Evolutionary conservation across 2,797 vertebrate genomes (phyloP).

Genomic region (Perdix hodgsoniae): DNA sequence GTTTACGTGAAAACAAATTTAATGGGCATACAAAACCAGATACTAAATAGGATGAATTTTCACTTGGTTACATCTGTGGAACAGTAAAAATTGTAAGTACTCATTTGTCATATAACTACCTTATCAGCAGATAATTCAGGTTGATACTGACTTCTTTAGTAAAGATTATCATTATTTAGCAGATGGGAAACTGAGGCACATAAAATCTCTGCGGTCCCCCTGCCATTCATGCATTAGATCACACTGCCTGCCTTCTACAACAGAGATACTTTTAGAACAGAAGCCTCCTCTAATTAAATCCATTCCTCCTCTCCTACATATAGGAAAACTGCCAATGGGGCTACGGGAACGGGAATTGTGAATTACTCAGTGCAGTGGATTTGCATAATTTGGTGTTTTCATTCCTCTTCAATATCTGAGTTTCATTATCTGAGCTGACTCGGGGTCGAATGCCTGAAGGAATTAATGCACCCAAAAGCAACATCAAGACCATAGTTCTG

Average conservation of each 20-base stretch:
- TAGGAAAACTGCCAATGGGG: constrained; percentile 12
- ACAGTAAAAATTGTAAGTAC: background rate
- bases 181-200: background rate
- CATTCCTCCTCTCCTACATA: background rate
- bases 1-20: background rate
- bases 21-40: background rate
- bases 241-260: background rate
- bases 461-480: background rate
- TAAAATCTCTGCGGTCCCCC: background rate
- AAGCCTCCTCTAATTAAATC: constrained; percentile 38
- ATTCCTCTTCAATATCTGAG: constrained; percentile 43
- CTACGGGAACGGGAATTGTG: background rate
- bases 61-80: background rate
- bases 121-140: constrained; percentile 2
- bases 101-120: background rate
- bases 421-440: constrained; percentile 59
- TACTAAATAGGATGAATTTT: background rate
- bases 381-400: constrained; percentile 48
- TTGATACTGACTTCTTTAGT: background rate
- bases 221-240: background rate
- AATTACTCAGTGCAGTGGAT: background rate
- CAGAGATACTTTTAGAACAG: accelerated
- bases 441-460: constrained; percentile 29
- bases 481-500: background rate
- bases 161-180: background rate